A percentile compares a stretch with the other conserved stretches of the same genome.
Evolutionary conservation across 2,797 vertebrate genomes (phyloP).

Genomic region (Ctenopoma kingsleyae): DNA sequence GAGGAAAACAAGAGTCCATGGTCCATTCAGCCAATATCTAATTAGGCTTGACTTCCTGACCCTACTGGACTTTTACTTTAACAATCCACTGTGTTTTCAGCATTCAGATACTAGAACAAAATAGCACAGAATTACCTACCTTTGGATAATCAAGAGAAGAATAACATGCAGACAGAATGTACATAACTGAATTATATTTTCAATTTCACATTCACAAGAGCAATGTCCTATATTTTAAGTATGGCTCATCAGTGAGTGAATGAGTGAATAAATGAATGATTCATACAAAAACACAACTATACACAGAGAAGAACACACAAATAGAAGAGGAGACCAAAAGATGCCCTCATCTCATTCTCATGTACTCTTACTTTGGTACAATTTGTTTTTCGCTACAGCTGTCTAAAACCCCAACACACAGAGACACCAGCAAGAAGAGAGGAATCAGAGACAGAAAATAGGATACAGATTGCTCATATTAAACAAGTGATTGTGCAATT

Average conservation of each 20-base stretch:
- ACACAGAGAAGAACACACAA: background rate
- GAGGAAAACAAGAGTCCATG: slow-evolving; percentile 41
- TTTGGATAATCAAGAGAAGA: slow-evolving; percentile 4
- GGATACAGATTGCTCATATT: slow-evolving; percentile 29
- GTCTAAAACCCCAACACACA: slow-evolving; percentile 3
- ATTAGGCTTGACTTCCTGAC: slow-evolving; percentile 48
- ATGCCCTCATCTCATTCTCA: too few species aligned
- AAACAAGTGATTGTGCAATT: slow-evolving; percentile 24
- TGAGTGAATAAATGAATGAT: background rate
- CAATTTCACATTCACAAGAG: slow-evolving; percentile 10
- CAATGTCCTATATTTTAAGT: background rate
- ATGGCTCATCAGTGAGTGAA: background rate
- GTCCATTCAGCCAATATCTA: slow-evolving; percentile 51
- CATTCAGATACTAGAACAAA: slow-evolving; percentile 17
- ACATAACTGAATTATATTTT: background rate
- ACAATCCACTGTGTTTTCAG: slow-evolving; percentile 25
- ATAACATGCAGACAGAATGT: background rate
- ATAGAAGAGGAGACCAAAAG: background rate
- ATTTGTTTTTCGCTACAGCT: slow-evolving; percentile 18
- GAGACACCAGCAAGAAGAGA: slow-evolving; percentile 12
- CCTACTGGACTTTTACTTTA: slow-evolving; percentile 21
- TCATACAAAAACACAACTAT: background rate
- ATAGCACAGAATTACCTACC: background rate
- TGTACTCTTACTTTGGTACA: background rate
- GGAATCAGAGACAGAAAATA: slow-evolving; percentile 10